These are phyloP conservation scores for Notiomystis cincta DNA, from an alignment of 2,113 vertebrate species.

Conservation along the genomic window DNA sequence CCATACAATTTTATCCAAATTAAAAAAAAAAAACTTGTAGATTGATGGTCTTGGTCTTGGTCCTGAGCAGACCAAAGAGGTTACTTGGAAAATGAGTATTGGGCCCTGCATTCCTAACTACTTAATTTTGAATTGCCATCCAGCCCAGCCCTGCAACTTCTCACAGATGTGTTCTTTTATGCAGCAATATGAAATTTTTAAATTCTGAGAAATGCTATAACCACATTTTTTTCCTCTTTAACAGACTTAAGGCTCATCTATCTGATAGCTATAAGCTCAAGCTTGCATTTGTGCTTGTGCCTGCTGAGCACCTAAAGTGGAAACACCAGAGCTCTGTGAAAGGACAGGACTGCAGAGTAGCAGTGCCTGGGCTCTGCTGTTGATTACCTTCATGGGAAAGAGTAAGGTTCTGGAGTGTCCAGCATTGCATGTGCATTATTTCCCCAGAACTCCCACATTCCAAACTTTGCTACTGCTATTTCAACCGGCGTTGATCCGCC, in stretches of 20 bases:
- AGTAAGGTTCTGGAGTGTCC: not conserved
- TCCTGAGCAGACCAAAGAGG: not conserved
- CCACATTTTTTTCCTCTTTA: not conserved
- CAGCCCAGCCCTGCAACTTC: not conserved
- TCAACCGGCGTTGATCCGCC: not conserved
- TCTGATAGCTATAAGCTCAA: not conserved
- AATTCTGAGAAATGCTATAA: not conserved
- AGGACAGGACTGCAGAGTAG: not conserved
- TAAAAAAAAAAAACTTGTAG: not conserved
- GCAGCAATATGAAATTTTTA: not conserved
- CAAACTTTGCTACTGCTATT: not conserved
- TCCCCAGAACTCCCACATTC: not conserved
- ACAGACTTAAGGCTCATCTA: not conserved
- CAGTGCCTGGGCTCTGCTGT: not conserved
- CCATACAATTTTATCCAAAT: not conserved
- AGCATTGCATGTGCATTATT: not conserved
- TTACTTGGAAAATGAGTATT: not conserved
- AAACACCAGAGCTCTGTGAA: not conserved
- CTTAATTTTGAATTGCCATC: not conserved
- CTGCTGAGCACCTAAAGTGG: not conserved
- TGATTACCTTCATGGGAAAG: not conserved
- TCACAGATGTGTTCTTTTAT: not conserved
- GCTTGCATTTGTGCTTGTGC: not conserved
- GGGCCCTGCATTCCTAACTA: not conserved
- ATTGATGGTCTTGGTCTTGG: not conserved